Conservation (phyloP, 2,797 vertebrate genomes). For the Karalla daura region DNA sequence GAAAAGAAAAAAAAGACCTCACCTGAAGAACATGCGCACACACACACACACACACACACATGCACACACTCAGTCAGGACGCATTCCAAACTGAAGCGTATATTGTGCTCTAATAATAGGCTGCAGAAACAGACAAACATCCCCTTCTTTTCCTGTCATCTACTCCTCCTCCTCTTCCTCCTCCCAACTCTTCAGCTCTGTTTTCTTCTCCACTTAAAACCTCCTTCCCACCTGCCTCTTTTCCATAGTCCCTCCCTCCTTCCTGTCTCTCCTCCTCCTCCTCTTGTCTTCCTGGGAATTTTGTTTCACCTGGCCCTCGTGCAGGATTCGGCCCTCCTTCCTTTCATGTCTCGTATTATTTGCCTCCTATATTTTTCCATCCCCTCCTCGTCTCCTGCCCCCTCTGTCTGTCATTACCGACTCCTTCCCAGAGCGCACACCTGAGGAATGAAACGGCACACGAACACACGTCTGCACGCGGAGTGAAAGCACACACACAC, state of each 20-base stretch:
- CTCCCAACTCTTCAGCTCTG: background rate
- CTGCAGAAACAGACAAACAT: slow-evolving; percentile 51
- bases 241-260: background rate
- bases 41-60: slow-evolving; percentile 2
- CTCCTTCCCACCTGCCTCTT: background rate
- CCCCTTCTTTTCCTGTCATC: slow-evolving; percentile 34
- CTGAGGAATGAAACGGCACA: slow-evolving; percentile 38
- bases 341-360: background rate
- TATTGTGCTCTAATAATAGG: slow-evolving; percentile 57
- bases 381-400: background rate
- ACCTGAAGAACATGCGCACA: slow-evolving; percentile 36
- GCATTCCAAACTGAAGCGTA: slow-evolving; percentile 13
- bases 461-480: background rate
- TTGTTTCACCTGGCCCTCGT: slow-evolving; percentile 1
- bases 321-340: slow-evolving; percentile 5
- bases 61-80: background rate
- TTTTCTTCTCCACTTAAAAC: background rate
- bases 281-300: background rate
- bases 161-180: slow-evolving; percentile 42
- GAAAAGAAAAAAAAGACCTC: slow-evolving; percentile 35
- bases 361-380: slow-evolving; percentile 1
- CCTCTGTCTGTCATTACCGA: slow-evolving; percentile 43
- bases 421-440: slow-evolving; percentile 52
- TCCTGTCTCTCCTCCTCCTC: background rate
- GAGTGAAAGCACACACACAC: background rate